Base-by-base conservation (phyloP, 2,888 invertebrate genomes). In the Arrhopalites spinosus region DNA sequence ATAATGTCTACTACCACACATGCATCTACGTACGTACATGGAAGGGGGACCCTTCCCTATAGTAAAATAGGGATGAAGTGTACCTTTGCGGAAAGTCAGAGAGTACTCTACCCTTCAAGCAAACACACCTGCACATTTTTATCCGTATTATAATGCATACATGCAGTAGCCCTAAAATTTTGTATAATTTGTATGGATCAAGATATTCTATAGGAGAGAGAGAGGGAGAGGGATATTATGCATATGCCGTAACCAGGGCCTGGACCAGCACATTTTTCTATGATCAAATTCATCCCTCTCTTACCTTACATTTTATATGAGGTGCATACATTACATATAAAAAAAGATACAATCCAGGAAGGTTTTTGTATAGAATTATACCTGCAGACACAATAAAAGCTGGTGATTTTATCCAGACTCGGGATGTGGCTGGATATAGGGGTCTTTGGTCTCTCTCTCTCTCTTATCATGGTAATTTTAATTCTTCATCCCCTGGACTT, bases 41-140 rank as follows among this genome's bases (percentile, higher is more conserved):
- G 45, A 15, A 1, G 50, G 50, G 50, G 50, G 36, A 36, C 36
- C 11, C 36, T 11, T 15, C 20, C 27, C 7, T 15, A 3, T 5
- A 50, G 15, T 15, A n/a, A 59, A 23, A 15, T 25, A 59, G 13
- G 59, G 20, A 25, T 8, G 25, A 23, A 36, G 36, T 59, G 15
- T 59, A 59, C 59, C 23, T 59, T 59, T 59, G 59, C 59, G 59
- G 59, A 59, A 59, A 59, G 59, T 59, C 59, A 59, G 13, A 25
- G 36, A 11, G 11, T 25, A 11, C 50, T 25, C 1, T 27, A 25
- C 25, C 23, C 59, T 23, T 25, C 20, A 43, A 59, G 75, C 66
- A 75, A 71, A 71, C 75, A 75, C 75, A 75, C 75, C 75, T 75
- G 75, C 75, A 75, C 75, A 72, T 72, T 75, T 75, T 64, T 53